phyloP scores from a whole-genome alignment of 1,140 invertebrate species.

The Macrocentrus cingulum region DNA sequence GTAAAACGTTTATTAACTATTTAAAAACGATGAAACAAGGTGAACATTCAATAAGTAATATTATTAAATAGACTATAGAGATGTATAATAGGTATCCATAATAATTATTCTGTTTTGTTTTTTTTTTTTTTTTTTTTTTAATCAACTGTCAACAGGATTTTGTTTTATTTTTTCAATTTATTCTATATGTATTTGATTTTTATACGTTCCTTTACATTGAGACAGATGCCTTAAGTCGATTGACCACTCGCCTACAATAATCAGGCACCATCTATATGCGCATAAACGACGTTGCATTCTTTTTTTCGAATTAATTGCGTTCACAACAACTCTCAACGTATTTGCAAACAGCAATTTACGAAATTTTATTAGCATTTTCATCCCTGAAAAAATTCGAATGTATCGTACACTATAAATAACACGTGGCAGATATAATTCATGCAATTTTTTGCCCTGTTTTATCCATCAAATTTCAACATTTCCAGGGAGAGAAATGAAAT shows the following conservation, averaged over 20 bases:
- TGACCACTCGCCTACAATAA: constrained; percentile 31
- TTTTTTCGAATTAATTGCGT: constrained; percentile 20
- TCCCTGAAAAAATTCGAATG: too few relatives aligned
- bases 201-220: constrained; percentile 37
- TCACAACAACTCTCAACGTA: constrained; percentile 25
- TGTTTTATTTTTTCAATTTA: too few relatives aligned
- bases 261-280: constrained; percentile 36
- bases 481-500: too few relatives aligned
- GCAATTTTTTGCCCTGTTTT: too few relatives aligned
- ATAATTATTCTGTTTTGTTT: constrained; percentile 41
- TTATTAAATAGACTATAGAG: constrained; percentile 59
- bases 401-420: too few relatives aligned
- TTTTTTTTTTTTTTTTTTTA: not conserved
- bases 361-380: too few relatives aligned
- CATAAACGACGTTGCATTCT: constrained; percentile 22
- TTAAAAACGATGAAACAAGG: constrained; percentile 59
- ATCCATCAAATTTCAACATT: too few relatives aligned
- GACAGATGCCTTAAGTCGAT: constrained; percentile 39
- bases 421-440: too few relatives aligned
- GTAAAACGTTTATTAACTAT: constrained; percentile 60
- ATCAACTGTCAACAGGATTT: not conserved
- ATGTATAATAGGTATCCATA: constrained; percentile 54
- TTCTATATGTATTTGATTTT: too few relatives aligned
- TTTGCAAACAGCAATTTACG: too few relatives aligned
- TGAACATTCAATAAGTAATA: constrained; percentile 59